These are phyloP conservation scores for Hyles lineata DNA, from an alignment of 2,888 invertebrate species.

Conservation along the genomic window DNA sequence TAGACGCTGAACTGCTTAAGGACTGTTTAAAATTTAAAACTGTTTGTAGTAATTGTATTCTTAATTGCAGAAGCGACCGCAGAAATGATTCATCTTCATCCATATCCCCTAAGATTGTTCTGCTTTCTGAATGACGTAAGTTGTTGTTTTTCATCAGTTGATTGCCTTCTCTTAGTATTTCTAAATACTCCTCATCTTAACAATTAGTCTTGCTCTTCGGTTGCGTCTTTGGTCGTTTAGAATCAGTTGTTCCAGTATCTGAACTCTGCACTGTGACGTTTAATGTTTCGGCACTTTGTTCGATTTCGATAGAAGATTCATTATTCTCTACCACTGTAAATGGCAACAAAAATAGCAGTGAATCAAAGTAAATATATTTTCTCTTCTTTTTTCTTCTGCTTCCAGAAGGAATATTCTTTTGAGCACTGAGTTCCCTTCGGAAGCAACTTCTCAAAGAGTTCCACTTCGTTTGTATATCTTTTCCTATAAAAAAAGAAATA, in stretches of 20 bases:
- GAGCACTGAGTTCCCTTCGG: too few species aligned
- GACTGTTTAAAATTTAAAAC: constrained; percentile 36
- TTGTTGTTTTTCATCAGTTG: constrained; percentile 35
- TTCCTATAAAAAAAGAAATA: too few species aligned
- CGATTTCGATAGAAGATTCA: constrained; percentile 36
- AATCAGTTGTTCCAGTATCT: constrained; percentile 22
- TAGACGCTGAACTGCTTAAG: constrained; percentile 26
- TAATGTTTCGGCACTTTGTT: constrained; percentile 31
- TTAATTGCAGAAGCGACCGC: constrained; percentile 38
- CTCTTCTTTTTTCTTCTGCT: constrained; percentile 35
- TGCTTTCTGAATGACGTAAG: constrained; percentile 33
- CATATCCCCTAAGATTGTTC: constrained; percentile 31
- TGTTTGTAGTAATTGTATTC: constrained; percentile 33
- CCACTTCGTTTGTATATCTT: too few species aligned
- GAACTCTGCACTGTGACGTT: constrained; percentile 26
- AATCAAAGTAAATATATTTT: constrained; percentile 38
- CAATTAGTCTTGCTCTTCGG: constrained; percentile 33
- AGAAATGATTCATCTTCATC: constrained; percentile 39
- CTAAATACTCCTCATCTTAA: constrained; percentile 37
- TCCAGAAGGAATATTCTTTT: constrained; percentile 35
- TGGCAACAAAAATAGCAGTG: constrained; percentile 37
- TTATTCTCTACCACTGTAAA: constrained; percentile 32
- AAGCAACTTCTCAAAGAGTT: too few species aligned
- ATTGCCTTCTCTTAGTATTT: constrained; percentile 38
- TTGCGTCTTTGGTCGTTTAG: constrained; percentile 35